Percentiles rank a stretch among this genome's conserved stretches.
These are phyloP conservation scores for Alentia gelatinosa DNA, from an alignment of 2,888 invertebrate genomes.

Conservation along the genomic window DNA sequence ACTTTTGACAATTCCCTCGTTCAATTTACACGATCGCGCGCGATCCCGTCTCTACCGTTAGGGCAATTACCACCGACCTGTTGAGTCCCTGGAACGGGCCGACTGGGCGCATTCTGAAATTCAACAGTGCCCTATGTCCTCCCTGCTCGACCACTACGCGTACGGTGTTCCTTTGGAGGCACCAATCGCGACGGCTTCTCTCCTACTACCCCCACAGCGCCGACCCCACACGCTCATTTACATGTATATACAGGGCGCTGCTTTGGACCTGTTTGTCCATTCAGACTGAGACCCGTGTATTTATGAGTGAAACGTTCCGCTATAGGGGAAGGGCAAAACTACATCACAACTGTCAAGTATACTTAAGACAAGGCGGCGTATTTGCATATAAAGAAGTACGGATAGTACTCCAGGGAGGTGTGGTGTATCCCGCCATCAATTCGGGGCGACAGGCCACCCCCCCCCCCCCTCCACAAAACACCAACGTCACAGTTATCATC, in stretches of 20 bases:
- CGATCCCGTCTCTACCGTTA: not conserved
- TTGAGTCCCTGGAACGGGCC: not conserved
- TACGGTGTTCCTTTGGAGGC: too few relatives aligned
- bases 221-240: not conserved
- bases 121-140: not conserved
- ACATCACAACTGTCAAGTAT: slow-evolving; percentile 47
- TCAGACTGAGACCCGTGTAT: not conserved
- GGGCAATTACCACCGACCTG: not conserved
- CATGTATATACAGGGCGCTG: not conserved
- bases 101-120: not conserved
- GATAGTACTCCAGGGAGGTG: slow-evolving; percentile 36
- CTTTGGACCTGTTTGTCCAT: not conserved
- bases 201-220: not conserved
- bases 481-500: too few relatives aligned
- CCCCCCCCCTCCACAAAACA: not conserved
- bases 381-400: slow-evolving; percentile 49
- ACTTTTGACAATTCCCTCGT: not conserved
- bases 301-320: slow-evolving; percentile 30
- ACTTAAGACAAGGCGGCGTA: slow-evolving; percentile 21
- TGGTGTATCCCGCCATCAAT: slow-evolving; percentile 19
- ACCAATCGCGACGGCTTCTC: not conserved
- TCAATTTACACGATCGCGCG: not conserved
- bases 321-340: not conserved
- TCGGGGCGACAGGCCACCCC: not conserved
- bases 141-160: not conserved